Conservation (phyloP, 2,888 invertebrate genomes). For the Dorcus hopei region DNA sequence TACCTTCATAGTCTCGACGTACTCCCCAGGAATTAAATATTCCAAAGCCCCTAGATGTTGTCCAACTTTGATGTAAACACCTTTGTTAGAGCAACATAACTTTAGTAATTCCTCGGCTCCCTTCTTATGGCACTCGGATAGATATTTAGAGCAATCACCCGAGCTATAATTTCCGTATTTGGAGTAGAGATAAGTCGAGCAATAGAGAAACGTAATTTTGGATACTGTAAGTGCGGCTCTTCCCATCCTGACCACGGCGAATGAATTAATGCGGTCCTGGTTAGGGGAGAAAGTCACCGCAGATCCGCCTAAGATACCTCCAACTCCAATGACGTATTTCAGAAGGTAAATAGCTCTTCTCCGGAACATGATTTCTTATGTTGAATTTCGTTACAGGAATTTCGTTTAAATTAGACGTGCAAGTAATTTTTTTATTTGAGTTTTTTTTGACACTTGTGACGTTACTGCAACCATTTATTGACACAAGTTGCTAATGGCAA, state of each 20-base stretch:
- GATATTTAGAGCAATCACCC: slow-evolving; percentile 66
- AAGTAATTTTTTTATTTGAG: too few species aligned
- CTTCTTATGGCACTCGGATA: slow-evolving; percentile 76
- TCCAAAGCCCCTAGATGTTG: slow-evolving; percentile 96
- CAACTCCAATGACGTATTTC: slow-evolving; percentile 11
- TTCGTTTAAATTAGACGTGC: too few species aligned
- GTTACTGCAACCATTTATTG: too few species aligned
- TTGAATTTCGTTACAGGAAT: too few species aligned
- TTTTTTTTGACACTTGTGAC: too few species aligned
- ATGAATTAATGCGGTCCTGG: slow-evolving; percentile 68
- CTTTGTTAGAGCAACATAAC: slow-evolving; percentile 88
- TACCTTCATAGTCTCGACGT: slow-evolving; percentile 86
- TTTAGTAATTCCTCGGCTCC: slow-evolving; percentile 83
- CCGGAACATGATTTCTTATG: slow-evolving; percentile 3
- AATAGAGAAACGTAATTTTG: slow-evolving; percentile 76
- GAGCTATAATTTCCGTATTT: slow-evolving; percentile 60
- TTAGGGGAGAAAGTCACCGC: slow-evolving; percentile 41
- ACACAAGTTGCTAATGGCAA: too few species aligned
- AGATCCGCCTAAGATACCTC: slow-evolving; percentile 15
- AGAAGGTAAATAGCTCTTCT: slow-evolving; percentile 6
- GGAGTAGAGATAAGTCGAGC: slow-evolving; percentile 66
- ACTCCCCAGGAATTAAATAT: slow-evolving; percentile 90
- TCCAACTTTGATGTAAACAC: slow-evolving; percentile 95
- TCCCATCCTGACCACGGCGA: slow-evolving; percentile 82
- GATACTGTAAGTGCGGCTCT: slow-evolving; percentile 81